These are phyloP conservation scores for Lordiphosa collinella DNA, from an alignment of 1,140 invertebrate genomes.

Conservation along the genomic window DNA sequence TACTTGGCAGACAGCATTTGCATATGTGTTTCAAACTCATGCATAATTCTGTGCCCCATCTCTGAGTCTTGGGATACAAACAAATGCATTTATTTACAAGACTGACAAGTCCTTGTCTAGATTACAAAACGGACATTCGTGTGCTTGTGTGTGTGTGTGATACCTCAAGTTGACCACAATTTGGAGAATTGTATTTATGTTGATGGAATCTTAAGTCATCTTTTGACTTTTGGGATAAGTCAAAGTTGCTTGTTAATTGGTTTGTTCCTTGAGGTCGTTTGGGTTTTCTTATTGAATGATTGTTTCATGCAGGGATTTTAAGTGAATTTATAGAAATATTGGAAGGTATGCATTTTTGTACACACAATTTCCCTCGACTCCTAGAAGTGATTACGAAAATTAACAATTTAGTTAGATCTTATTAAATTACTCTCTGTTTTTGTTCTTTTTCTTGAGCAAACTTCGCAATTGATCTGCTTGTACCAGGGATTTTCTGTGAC, in stretches of 20 bases:
- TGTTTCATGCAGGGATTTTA: too few species aligned
- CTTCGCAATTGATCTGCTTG: too few species aligned
- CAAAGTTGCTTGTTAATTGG: not conserved
- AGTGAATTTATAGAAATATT: too few species aligned
- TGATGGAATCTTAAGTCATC: conserved; percentile 14
- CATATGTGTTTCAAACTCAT: conserved; percentile 24
- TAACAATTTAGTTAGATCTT: too few species aligned
- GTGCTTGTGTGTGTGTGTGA: too few species aligned
- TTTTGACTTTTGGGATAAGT: conserved; percentile 1
- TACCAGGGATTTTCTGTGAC: too few species aligned
- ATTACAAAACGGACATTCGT: conserved; percentile 1
- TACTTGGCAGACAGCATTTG: conserved; percentile 58
- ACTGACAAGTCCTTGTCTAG: conserved; percentile 4
- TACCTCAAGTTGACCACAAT: conserved; percentile 35
- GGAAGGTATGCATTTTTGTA: too few species aligned
- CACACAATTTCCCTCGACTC: too few species aligned
- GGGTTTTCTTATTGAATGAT: too few species aligned
- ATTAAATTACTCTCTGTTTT: too few species aligned
- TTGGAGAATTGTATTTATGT: conserved; percentile 20
- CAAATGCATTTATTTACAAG: conserved; percentile 33
- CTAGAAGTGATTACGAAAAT: too few species aligned
- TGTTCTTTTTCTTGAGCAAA: too few species aligned
- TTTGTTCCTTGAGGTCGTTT: conserved; percentile 7
- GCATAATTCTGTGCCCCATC: conserved; percentile 3
- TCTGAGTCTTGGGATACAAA: conserved; percentile 4